Evolutionary conservation across 2,888 invertebrate species (phyloP), one percentile per base, ranked within the genome.

Genomic region (Apodemia zela): DNA sequence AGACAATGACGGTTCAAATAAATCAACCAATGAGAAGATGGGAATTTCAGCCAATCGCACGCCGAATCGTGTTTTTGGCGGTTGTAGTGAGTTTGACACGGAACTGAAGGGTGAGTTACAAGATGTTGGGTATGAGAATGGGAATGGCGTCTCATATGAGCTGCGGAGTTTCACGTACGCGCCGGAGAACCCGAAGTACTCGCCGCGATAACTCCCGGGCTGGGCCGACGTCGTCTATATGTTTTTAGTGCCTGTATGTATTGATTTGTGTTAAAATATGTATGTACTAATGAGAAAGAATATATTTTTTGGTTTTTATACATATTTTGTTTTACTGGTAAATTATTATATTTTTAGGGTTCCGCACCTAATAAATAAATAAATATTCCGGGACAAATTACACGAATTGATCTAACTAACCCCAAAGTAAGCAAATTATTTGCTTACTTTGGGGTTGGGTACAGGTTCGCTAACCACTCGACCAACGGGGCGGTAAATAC

Each of bases 181-280:
- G 66, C 97, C 97, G n/a, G 94, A 94, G 67, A 97, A 97, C 86
- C 97, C 97, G 33, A 95, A 95, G 82, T 98, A 95, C 89, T 97
- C 97, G 65, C 96, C 97, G 67, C 89, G 93, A 68, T 93, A 93
- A 42, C 42, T 42, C 15, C 15, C 0, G 42, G 5, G 42, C 0
- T 59, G 65, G 58, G 63, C 65, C 63, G 64, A 60, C 59, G 51
- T 42, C 60, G 66, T 67, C 64, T 67, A 67, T 67, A 66, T 70
- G 68, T 70, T 68, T 66, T 71, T 71, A 73, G 74, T 75, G 74
- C 75, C 75, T 76, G 69, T 72, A 67, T 67, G 70, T 69, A 69
- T 68, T 72, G 72, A 75, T 79, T 79, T 76, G 79, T 81, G 74
- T 78, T 81, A 76, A 73, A 71, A 71, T 72, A 71, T 76, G 78